These are phyloP conservation scores for Helleia helle DNA, from an alignment of 2,888 invertebrate genomes.

Conservation along the genomic window DNA sequence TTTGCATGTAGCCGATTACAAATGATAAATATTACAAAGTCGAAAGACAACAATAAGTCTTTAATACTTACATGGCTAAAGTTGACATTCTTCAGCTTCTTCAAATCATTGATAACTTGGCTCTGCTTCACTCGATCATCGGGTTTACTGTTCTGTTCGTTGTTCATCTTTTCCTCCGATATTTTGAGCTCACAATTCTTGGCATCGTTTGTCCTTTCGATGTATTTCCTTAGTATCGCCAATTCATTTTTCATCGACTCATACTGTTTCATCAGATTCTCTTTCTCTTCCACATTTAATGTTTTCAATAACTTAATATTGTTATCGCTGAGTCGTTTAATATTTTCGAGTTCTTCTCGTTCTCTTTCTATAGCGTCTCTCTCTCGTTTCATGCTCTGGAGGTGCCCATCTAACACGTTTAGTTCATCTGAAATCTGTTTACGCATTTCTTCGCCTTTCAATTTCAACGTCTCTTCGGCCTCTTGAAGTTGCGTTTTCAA, in stretches of 20 bases:
- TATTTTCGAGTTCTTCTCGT: constrained; percentile 30
- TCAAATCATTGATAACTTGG: constrained; percentile 52
- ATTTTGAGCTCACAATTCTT: neutral
- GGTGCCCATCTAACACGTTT: constrained; percentile 34
- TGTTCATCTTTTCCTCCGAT: constrained; percentile 27
- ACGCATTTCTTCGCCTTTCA: constrained; percentile 51
- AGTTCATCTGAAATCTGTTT: constrained; percentile 47
- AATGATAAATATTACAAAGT: too few relatives aligned
- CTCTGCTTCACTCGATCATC: constrained; percentile 30
- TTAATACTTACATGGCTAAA: constrained; percentile 43
- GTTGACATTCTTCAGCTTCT: constrained; percentile 56
- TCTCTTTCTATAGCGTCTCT: constrained; percentile 42
- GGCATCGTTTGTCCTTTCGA: constrained; percentile 25
- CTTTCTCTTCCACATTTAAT: constrained; percentile 20
- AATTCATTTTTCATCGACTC: constrained; percentile 42
- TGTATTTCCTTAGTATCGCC: constrained; percentile 33
- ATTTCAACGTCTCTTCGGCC: constrained; percentile 39
- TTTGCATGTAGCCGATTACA: too few relatives aligned
- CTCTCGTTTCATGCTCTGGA: constrained; percentile 44
- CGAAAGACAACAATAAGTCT: too few relatives aligned
- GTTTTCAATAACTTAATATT: constrained; percentile 16
- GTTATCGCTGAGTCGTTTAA: constrained; percentile 23
- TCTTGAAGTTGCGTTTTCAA: constrained; percentile 41
- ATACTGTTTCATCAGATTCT: constrained; percentile 34
- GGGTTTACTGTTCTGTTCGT: constrained; percentile 26